Evolutionary conservation across 2,797 vertebrate genomes (phyloP), one percentile per base, ranked within the genome.

Genomic region (Micromesistius poutassou): DNA sequence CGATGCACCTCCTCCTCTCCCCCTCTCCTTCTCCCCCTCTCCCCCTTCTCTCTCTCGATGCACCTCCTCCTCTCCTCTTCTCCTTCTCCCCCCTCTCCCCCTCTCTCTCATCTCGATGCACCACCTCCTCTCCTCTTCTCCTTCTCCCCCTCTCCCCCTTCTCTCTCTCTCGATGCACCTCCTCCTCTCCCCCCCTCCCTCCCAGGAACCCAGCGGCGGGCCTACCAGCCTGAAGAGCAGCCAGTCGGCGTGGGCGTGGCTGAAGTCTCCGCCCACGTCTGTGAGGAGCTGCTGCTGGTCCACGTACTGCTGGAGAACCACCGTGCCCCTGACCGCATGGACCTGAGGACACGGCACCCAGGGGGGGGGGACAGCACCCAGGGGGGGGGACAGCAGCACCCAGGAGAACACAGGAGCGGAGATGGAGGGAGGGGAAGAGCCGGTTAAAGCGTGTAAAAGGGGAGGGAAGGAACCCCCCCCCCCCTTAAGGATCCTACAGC

Each of bases 221-320:
- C 89, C 91, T 82, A 95, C 95, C 81, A 93, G 89, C 84, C 94
- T 93, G 84, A 94, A 95, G n/a, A 88, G 76, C 75, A 95, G 88
- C 94, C 95, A 95, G 83, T 95, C 95, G 1, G 87, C 71, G 76
- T 95, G 94, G 2, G 83, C 89, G 87, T 95, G 94, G 73, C 77
- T 78, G 77, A 92, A 94, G 81, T 95, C 94, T 83, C 95, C 95
- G 10, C 90, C 94, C 90, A 95, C 81, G 74, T 91, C 90, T 7
- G 36, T 82, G 75, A 91, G 92, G 13, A 96, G 88, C 86, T 95
- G 94, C 30, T 94, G 94, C 77, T 80, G 91, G 87, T 95, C 94
- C 2, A 95, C 86, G 62, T 92, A 90, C 72, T 93, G 94, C 87
- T 95, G 94, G 19, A 95, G 94, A 77, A 95, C 81, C 0, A 31